Evolutionary conservation across 2,797 vertebrate species (phyloP), one percentile per base, ranked within the genome.

Genomic region (Pogonophryne albipinna): DNA sequence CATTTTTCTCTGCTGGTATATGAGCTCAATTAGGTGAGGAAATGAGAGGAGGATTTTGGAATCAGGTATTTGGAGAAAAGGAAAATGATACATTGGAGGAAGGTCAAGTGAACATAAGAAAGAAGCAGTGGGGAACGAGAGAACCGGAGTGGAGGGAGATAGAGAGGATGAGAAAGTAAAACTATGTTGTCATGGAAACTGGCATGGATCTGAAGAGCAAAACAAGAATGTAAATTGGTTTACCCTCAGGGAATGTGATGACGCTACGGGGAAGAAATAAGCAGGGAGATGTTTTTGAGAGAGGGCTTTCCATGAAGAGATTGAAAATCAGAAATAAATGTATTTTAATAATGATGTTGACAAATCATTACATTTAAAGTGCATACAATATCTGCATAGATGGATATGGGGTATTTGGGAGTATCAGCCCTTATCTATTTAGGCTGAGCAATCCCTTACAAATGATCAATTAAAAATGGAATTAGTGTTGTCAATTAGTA

Each of bases 151-250:
- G 34, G 34, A 38, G 8, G 34, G 34, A 38, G 34, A 38, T 38
- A 38, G 84, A 85, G 85, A 91, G 80, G 88, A 91, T 93, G 93
- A 90, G 90, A 94, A 94, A 94, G 95, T 94, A 94, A 96, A 96
- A 94, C 92, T 94, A 88, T 94, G 97, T 98, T 97, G 95, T 97
- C 97, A 98, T 97, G 96, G 97, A 95, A 96, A 98, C 96, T 95
- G 94, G 92, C 84, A 95, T 91, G 85, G 94, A 95, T 96, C 94
- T 95, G 94, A 95, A 92, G 94, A 94, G 95, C 94, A 95, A 95
- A 95, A 94, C 87, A 94, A 95, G 95, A 96, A 95, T 94, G 95
- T 93, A 96, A 97, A 96, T 96, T 78, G 78, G 94, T 96, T 96
- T 96, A 95, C 93, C 92, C 89, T 93, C 88, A 92, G 87, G 91